These are phyloP conservation scores for Kryphioiulus occultus DNA, from an alignment of 2,888 invertebrate genomes.

Conservation along the genomic window DNA sequence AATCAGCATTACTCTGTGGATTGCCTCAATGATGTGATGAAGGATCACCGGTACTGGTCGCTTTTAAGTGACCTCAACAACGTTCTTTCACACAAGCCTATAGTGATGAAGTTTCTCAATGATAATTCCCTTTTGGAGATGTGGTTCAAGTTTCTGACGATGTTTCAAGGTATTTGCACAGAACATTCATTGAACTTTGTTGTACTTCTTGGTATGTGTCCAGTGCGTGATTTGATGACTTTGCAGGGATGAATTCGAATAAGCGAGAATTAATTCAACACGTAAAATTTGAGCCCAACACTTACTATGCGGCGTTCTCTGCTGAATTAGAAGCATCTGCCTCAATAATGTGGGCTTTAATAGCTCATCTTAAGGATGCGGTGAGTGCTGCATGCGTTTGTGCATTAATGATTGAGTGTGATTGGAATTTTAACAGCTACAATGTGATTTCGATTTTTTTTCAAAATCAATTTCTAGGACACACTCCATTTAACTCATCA, in stretches of 20 bases:
- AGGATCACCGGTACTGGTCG: constrained; percentile 98
- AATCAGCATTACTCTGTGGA: constrained; percentile 92
- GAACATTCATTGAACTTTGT: neutral
- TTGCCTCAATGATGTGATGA: constrained; percentile 90
- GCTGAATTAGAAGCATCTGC: constrained; percentile 97
- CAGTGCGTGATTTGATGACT: constrained; percentile 24
- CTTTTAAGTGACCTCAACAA: constrained; percentile 96
- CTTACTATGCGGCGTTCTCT: constrained; percentile 97
- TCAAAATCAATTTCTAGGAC: constrained; percentile 53
- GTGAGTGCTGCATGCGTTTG: constrained; percentile 61
- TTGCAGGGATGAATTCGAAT: constrained; percentile 93
- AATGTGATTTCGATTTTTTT: neutral
- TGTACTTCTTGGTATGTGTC: neutral
- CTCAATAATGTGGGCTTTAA: constrained; percentile 97
- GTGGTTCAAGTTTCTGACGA: constrained; percentile 94
- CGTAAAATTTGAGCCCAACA: constrained; percentile 95
- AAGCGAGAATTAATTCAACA: constrained; percentile 87
- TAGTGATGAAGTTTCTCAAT: constrained; percentile 87
- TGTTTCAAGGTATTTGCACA: constrained; percentile 81
- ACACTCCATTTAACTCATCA: constrained; percentile 75
- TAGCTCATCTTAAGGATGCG: constrained; percentile 81
- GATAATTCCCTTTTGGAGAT: constrained; percentile 81
- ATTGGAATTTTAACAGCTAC: no score
- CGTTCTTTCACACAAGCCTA: constrained; percentile 89
- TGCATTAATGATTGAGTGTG: neutral